phyloP scores from a whole-genome alignment of 2,888 invertebrate species.

The Drosophila austrosaltans region DNA sequence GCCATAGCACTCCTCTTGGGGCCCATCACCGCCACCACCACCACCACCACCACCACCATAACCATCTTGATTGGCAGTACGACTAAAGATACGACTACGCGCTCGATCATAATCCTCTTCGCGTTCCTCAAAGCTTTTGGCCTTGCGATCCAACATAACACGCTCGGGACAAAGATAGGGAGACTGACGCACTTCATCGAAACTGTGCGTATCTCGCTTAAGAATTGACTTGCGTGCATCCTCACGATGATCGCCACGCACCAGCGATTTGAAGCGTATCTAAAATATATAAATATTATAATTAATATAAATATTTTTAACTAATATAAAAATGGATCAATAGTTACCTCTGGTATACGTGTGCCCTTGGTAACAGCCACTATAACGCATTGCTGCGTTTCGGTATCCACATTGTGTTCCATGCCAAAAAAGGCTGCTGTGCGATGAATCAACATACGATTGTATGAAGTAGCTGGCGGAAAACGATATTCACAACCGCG shows the following conservation, averaged over 20 bases:
- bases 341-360: constrained; percentile 83
- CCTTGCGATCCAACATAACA: constrained; percentile 87
- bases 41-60: constrained; percentile 66
- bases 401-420: constrained; percentile 95
- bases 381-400: constrained; percentile 90
- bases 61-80: constrained; percentile 72
- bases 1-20: constrained; percentile 63
- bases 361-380: constrained; percentile 89
- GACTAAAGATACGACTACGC: constrained; percentile 91
- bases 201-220: constrained; percentile 91
- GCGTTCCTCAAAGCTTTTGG: constrained; percentile 95
- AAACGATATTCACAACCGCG: constrained; percentile 90
- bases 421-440: constrained; percentile 97
- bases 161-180: constrained; percentile 86
- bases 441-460: constrained; percentile 97
- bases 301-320: background rate
- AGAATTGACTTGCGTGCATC: constrained; percentile 91
- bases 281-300: constrained; percentile 67
- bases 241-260: constrained; percentile 87
- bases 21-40: background rate
- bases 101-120: constrained; percentile 95
- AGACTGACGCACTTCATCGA: constrained; percentile 87
- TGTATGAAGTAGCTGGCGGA: constrained; percentile 97
- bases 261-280: constrained; percentile 88
- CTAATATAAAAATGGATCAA: background rate